A percentile compares a stretch with the other conserved stretches of the same genome.
phyloP scores from a whole-genome alignment of 2,113 vertebrate species.

The Rhodinocichla rosea region DNA sequence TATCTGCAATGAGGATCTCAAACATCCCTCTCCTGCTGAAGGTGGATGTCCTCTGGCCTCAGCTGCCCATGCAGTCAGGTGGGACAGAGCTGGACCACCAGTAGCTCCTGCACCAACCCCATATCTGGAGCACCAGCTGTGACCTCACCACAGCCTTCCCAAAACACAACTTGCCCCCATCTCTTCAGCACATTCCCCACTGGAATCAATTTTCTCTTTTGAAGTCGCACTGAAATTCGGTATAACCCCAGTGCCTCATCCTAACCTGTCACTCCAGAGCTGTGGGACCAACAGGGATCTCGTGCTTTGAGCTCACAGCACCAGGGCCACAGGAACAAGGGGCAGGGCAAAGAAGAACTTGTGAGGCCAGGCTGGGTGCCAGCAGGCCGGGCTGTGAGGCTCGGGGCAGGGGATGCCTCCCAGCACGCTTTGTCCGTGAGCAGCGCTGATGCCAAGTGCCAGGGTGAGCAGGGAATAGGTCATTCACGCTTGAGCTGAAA shows the following conservation, averaged over 20 bases:
- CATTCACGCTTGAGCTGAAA: slow-evolving; percentile 40
- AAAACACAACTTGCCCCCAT: background rate
- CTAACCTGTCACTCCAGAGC: background rate
- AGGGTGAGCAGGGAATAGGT: slow-evolving; percentile 10
- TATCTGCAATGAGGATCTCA: background rate
- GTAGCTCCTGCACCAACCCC: background rate
- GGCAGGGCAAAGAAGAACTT: background rate
- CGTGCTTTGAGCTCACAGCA: background rate
- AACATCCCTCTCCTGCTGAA: background rate
- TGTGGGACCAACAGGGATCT: background rate
- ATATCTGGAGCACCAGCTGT: background rate
- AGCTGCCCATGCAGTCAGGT: rapidly evolving
- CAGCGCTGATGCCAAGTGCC: background rate
- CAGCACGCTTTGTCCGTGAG: background rate
- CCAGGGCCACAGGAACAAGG: background rate
- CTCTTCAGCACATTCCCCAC: background rate
- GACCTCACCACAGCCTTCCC: background rate
- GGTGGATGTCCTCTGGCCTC: background rate
- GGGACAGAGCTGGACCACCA: background rate
- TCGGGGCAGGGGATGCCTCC: background rate
- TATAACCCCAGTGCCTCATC: background rate
- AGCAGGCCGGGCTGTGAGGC: background rate
- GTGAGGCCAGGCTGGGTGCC: background rate
- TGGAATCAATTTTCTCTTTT: background rate
- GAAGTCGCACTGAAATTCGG: background rate